Evolutionary conservation across 2,888 invertebrate species (phyloP), one percentile per base, ranked within the genome.

Genomic region (Melinaea marsaeus): DNA sequence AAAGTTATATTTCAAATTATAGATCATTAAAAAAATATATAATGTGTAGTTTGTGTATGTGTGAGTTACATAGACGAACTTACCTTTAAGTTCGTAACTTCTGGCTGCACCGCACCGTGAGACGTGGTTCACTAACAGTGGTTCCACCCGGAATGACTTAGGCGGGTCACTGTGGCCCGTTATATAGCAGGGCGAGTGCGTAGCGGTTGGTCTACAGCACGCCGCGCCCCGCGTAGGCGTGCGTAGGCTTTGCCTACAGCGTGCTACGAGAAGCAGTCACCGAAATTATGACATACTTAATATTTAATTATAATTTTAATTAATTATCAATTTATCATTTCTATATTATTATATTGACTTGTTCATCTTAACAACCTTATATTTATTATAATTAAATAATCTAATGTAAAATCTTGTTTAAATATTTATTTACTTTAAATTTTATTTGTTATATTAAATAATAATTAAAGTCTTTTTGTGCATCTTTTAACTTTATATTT

Each of bases 191-290:
- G 64, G 66, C 60, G 67, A 65, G 71, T 74, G 74, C 77, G 77
- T 79, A 81, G 78, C 78, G 84, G 81, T 79, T 84, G 86, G 84
- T 79, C 81, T 82, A 81, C 79, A 72, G 55, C 72, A 77, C 77
- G 82, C 82, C 82, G 80, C 84, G 85, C 88, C 85, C 85, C 63
- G 72, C 85, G 89, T 89, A 84, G 90, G 89, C 89, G 88, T 85
- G 84, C 86, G 87, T 86, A 85, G 87, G 85, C 79, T 62, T 58
- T 67, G 74, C 75, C 80, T 81, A 82, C 80, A 77, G 69, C 62
- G 70, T 73, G 71, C 73, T 75, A 76, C 74, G 73, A 42, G 42
- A 42, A 7, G 37, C 5, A 37, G 42, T 42, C 11, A 9, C 9
- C 11, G 3, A 9, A 9, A 9, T 42, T 42, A 9, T 42, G 7